Percentiles rank a stretch among this genome's conserved stretches.
phyloP scores from a whole-genome alignment of 2,113 vertebrate genomes.

The Propithecus coquereli region DNA sequence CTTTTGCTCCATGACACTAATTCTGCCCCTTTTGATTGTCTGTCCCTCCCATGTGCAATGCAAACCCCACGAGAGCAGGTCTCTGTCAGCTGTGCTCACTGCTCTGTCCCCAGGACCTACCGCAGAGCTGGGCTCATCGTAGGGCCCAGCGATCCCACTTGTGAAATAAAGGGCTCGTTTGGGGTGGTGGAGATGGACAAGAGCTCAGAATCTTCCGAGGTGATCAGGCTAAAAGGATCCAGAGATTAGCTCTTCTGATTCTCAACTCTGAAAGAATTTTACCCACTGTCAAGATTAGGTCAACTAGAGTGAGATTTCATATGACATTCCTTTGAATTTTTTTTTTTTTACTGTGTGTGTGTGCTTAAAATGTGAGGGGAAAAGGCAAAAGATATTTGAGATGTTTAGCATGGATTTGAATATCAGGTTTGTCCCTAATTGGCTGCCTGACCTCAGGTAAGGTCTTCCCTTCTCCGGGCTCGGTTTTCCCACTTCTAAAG shows the following conservation, averaged over 20 bases:
- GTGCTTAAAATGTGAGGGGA: not conserved
- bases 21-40: not conserved
- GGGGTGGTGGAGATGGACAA: fast-evolving
- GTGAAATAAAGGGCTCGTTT: too few species aligned
- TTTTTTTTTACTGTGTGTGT: not conserved
- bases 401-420: not conserved
- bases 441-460: not conserved
- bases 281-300: not conserved
- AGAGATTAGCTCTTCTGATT: not conserved
- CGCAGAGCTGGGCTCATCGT: fast-evolving
- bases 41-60: not conserved
- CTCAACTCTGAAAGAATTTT: not conserved
- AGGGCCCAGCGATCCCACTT: fast-evolving
- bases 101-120: not conserved
- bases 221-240: not conserved
- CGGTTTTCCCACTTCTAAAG: not conserved
- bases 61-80: fast-evolving
- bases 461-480: not conserved
- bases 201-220: not conserved
- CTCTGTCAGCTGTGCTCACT: not conserved
- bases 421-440: not conserved
- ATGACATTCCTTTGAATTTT: not conserved
- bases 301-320: not conserved
- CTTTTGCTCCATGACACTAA: not conserved
- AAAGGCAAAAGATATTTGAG: not conserved